A percentile compares a stretch with the other conserved stretches of the same genome.
Conservation (phyloP, 2,888 invertebrate species). For the Temnothorax rugatulus region DNA sequence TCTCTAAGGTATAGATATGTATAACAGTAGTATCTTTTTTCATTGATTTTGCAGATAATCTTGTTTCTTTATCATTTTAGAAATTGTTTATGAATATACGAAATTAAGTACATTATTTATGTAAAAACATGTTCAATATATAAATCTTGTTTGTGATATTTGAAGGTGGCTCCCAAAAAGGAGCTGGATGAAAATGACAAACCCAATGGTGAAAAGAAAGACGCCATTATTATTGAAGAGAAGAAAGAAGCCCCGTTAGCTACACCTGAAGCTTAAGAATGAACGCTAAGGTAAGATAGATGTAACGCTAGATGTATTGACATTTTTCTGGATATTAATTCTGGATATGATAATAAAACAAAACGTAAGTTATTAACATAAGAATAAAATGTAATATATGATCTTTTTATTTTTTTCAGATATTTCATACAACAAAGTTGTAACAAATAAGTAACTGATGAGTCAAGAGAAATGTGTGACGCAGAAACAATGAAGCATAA, state of each 20-base stretch:
- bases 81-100: no score
- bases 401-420: conserved; percentile 56
- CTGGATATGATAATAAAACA: background rate
- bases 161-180: conserved; percentile 84
- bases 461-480: conserved; percentile 74
- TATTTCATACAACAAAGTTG: conserved; percentile 71
- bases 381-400: conserved; percentile 36
- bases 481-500: conserved; percentile 76
- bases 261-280: conserved; percentile 82
- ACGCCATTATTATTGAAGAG: conserved; percentile 79
- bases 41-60: background rate
- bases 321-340: background rate
- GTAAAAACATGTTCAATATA: background rate
- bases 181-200: conserved; percentile 81
- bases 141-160: conserved; percentile 35
- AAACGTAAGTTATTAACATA: background rate
- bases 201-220: conserved; percentile 80
- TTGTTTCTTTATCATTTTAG: background rate
- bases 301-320: background rate
- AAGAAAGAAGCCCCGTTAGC: conserved; percentile 84
- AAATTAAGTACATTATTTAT: conserved; percentile 1
- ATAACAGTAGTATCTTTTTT: background rate
- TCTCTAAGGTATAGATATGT: no score
- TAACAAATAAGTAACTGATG: conserved; percentile 66
- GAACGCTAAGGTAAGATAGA: conserved; percentile 66